Conservation (phyloP, 2,113 vertebrate species). For the Daboia siamensis region DNA sequence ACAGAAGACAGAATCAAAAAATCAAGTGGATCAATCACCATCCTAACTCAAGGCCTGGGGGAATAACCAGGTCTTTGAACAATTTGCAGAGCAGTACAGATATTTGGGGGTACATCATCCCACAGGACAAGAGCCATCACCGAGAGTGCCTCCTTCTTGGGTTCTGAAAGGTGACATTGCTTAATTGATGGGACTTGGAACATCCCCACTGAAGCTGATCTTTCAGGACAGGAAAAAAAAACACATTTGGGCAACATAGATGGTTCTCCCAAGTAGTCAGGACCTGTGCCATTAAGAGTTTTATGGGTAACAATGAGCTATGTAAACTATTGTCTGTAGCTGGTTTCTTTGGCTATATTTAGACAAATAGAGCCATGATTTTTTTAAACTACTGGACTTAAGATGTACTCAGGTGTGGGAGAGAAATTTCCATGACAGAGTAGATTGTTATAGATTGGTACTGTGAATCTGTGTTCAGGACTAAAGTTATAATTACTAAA, state of each 20-base stretch:
- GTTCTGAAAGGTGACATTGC: not conserved
- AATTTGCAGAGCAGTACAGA: not conserved
- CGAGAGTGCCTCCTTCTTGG: not conserved
- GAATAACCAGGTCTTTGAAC: no score
- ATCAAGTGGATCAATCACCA: no score
- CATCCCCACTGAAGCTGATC: not conserved
- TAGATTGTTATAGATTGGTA: not conserved
- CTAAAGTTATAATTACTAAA: not conserved
- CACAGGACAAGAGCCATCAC: not conserved
- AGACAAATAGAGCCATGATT: not conserved
- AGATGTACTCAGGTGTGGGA: not conserved
- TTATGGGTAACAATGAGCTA: not conserved
- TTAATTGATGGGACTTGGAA: not conserved
- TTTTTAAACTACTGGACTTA: not conserved
- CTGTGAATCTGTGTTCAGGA: not conserved
- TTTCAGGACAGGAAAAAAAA: not conserved
- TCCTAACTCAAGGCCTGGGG: no score
- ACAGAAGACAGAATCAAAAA: no score
- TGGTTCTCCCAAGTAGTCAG: not conserved
- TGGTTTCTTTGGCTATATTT: not conserved
- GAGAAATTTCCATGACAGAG: no score
- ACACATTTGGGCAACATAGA: not conserved
- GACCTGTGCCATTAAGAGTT: not conserved
- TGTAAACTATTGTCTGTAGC: not conserved
- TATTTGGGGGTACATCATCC: not conserved